phyloP scores from a whole-genome alignment of 2,113 vertebrate species.

The Scytalopus superciliaris region DNA sequence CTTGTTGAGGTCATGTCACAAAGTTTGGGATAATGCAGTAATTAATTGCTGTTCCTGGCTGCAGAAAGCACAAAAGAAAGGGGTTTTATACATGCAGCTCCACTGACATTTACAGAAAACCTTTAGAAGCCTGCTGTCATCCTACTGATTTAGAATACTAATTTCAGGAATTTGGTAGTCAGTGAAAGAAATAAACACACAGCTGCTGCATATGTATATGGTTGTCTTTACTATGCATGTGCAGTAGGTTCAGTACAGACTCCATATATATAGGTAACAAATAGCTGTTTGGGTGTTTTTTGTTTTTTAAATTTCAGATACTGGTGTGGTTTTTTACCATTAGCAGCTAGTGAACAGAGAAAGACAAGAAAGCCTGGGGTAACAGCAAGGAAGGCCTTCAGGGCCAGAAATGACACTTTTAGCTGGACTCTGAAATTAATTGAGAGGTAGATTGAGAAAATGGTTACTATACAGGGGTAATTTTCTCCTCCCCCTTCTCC shows the following conservation, averaged over 20 bases:
- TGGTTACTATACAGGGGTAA: not conserved
- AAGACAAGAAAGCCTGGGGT: not conserved
- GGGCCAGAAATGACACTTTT: not conserved
- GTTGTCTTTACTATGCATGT: not conserved
- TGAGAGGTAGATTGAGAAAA: not conserved
- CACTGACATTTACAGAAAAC: not conserved
- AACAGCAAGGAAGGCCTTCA: not conserved
- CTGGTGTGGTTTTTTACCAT: not conserved
- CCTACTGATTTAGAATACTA: not conserved
- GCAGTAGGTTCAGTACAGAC: not conserved
- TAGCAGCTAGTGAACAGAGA: not conserved
- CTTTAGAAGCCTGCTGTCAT: not conserved
- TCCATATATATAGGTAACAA: not conserved
- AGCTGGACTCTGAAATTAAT: not conserved
- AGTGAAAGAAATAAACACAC: not conserved
- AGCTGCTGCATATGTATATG: not conserved
- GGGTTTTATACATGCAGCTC: not conserved
- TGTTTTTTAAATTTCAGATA: not conserved
- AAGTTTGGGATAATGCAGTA: not conserved
- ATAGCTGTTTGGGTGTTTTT: not conserved
- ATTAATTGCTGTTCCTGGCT: not conserved
- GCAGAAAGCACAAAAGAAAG: not conserved
- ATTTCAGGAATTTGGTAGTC: not conserved
- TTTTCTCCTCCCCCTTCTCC: not conserved
- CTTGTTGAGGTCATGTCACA: not conserved